Percentiles rank a stretch among this genome's conserved stretches.
Conservation (phyloP, 2,888 invertebrate species). For the Ischnus inquisitorius region DNA sequence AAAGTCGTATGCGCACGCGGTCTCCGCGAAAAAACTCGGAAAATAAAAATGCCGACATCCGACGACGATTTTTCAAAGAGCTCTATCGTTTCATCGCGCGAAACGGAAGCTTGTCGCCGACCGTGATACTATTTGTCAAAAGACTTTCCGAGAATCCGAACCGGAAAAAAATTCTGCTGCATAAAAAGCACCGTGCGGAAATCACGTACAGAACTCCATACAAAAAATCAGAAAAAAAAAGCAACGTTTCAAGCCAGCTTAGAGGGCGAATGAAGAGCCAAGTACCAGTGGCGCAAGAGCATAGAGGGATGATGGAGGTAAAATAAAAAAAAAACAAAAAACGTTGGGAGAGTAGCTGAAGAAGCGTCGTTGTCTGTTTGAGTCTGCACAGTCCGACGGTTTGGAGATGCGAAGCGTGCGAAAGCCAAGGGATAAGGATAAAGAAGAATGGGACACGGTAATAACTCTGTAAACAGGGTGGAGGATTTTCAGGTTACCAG, state of each 20-base stretch:
- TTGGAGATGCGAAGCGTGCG: constrained; percentile 1
- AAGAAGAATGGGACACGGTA: constrained; percentile 44
- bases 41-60: too few relatives aligned
- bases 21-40: too few relatives aligned
- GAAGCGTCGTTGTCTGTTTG: neutral
- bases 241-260: neutral
- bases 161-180: neutral
- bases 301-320: neutral
- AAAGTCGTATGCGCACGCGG: too few relatives aligned
- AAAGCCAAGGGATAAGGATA: constrained; percentile 17
- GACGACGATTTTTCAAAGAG: too few relatives aligned
- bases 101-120: too few relatives aligned
- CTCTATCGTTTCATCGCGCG: too few relatives aligned
- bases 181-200: neutral
- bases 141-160: too few relatives aligned
- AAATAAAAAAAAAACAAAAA: neutral
- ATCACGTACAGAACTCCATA: neutral
- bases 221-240: neutral
- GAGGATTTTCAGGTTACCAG: neutral
- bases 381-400: constrained; percentile 1
- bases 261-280: neutral
- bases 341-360: neutral
- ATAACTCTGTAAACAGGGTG: constrained; percentile 76
- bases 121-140: too few relatives aligned
- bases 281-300: neutral